Conservation (phyloP, 2,113 vertebrate genomes). For the Notothenia rossii region DNA sequence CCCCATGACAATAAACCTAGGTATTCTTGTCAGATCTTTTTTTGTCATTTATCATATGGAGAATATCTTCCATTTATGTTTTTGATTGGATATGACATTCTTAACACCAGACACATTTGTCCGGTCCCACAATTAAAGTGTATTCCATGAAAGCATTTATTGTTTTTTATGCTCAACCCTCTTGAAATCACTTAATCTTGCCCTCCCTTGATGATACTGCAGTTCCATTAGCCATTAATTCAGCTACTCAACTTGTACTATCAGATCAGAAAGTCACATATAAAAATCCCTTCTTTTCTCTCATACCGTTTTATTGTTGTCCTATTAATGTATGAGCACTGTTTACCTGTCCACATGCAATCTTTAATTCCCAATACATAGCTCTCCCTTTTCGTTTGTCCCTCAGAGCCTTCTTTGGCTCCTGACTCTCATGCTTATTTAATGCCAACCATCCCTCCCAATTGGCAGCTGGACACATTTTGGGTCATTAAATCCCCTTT, state of each 20-base stretch:
- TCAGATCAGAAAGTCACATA: conserved; percentile 44
- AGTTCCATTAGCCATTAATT: conserved; percentile 45
- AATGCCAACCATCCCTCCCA: conserved; percentile 53
- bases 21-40: conserved; percentile 23
- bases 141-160: not conserved
- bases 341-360: conserved; percentile 59
- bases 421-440: conserved; percentile 54
- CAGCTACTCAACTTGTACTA: conserved; percentile 30
- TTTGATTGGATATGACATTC: conserved; percentile 10
- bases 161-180: conserved; percentile 26
- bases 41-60: conserved; percentile 8
- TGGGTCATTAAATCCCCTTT: conserved; percentile 67
- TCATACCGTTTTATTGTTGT: conserved; percentile 47
- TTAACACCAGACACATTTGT: conserved; percentile 13
- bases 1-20: conserved; percentile 4
- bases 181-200: conserved; percentile 22
- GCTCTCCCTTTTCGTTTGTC: conserved; percentile 33
- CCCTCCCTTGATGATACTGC: conserved; percentile 14
- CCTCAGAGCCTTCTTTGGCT: conserved; percentile 56
- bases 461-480: conserved; percentile 66
- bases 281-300: conserved; percentile 50
- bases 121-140: conserved; percentile 13
- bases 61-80: conserved; percentile 14
- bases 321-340: conserved; percentile 37
- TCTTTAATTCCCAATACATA: conserved; percentile 44